A percentile compares a stretch with the other conserved stretches of the same genome.
Conservation (phyloP, 2,113 vertebrate species). For the Psephotus haematonotus region DNA sequence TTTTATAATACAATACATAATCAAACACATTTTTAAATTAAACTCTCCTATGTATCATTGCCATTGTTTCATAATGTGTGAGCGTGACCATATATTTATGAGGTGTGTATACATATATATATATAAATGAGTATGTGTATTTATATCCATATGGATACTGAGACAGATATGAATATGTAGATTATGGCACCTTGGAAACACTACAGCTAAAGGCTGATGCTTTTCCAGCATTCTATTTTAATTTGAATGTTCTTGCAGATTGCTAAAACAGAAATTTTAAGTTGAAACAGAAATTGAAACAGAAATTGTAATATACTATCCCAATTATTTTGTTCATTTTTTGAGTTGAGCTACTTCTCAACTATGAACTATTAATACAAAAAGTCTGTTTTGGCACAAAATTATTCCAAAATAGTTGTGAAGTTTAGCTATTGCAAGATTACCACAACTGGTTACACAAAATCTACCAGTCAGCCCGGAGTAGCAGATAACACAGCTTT, state of each 20-base stretch:
- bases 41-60: background rate
- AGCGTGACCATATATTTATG: background rate
- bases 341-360: background rate
- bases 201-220: background rate
- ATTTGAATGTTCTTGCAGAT: background rate
- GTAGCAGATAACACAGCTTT: background rate
- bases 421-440: background rate
- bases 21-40: background rate
- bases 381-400: background rate
- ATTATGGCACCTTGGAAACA: background rate
- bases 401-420: background rate
- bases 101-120: accelerated
- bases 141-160: background rate
- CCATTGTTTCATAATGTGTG: background rate
- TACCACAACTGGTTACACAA: background rate
- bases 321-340: background rate
- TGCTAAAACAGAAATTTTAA: background rate
- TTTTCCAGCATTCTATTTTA: background rate
- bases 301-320: background rate
- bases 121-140: background rate
- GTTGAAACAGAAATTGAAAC: background rate
- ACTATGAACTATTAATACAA: background rate
- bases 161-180: background rate
- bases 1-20: background rate
- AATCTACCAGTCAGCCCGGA: background rate